Conservation (phyloP, 2,113 vertebrate genomes). For the Synodontis membranacea region DNA sequence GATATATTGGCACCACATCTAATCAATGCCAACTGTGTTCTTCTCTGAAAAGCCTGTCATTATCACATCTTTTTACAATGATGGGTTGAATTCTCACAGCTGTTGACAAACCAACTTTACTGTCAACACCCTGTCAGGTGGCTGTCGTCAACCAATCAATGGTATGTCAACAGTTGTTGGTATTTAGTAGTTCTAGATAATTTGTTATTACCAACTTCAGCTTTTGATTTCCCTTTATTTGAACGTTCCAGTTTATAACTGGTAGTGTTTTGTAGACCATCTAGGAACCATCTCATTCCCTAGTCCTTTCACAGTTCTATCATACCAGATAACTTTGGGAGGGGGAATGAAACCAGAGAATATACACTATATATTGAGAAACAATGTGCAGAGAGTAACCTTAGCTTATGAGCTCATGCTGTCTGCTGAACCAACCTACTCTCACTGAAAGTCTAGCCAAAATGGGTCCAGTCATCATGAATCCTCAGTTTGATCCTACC, state of each 20-base stretch:
- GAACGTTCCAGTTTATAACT: neutral
- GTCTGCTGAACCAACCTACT: neutral
- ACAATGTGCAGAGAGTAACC: neutral
- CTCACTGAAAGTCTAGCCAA: neutral
- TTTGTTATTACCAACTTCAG: neutral
- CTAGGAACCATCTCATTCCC: neutral
- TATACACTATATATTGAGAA: neutral
- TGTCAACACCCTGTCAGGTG: too few relatives aligned
- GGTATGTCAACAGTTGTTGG: neutral
- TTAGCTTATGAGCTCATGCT: neutral
- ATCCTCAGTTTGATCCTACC: neutral
- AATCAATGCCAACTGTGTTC: neutral
- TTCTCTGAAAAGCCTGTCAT: neutral
- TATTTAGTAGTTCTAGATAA: neutral
- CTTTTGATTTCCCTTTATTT: neutral
- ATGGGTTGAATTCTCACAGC: neutral
- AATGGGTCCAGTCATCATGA: neutral
- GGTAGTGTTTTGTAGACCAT: neutral
- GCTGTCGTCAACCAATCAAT: neutral
- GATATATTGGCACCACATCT: slow-evolving; percentile 19
- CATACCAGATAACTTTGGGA: too few relatives aligned
- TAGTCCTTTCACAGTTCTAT: neutral
- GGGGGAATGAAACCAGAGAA: neutral
- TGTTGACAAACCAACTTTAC: neutral
- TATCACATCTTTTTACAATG: neutral